Evolutionary conservation across 2,113 vertebrate genomes (phyloP).

Genomic region (Phocoena sinus): DNA sequence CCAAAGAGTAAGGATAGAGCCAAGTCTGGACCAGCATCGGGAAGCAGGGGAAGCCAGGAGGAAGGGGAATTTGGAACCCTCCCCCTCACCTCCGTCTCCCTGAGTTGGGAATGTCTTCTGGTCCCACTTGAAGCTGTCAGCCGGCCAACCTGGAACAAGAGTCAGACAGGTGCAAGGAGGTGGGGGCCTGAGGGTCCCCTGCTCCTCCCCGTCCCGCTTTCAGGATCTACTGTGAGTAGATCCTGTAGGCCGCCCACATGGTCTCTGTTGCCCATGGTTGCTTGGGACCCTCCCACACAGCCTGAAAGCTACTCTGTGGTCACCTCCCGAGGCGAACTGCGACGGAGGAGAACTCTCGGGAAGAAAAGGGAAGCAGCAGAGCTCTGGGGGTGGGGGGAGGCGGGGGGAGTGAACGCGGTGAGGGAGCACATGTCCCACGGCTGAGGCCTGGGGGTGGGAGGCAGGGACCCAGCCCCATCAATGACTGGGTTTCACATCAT

Average conservation of each 20-base stretch:
- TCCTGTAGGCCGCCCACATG: background rate
- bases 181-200: rapidly evolving
- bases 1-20: background rate
- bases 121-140: background rate
- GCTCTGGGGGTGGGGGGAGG: background rate
- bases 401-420: background rate
- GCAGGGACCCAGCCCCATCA: constrained; percentile 61
- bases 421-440: constrained; percentile 44
- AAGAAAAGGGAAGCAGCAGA: background rate
- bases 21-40: background rate
- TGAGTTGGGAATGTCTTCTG: constrained; percentile 19
- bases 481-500: constrained; percentile 69
- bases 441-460: constrained; percentile 55
- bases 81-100: constrained; percentile 43
- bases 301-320: background rate
- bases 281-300: constrained; percentile 30
- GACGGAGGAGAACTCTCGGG: background rate
- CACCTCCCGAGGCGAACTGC: background rate
- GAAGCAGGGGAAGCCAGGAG: background rate
- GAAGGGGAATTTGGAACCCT: background rate
- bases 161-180: background rate
- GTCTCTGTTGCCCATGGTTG: background rate
- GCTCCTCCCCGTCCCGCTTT: background rate
- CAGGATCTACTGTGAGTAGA: rapidly evolving
- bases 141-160: constrained; percentile 31